phyloP scores from a whole-genome alignment of 2,113 vertebrate species.

The Gasterosteus aculeatus region DNA sequence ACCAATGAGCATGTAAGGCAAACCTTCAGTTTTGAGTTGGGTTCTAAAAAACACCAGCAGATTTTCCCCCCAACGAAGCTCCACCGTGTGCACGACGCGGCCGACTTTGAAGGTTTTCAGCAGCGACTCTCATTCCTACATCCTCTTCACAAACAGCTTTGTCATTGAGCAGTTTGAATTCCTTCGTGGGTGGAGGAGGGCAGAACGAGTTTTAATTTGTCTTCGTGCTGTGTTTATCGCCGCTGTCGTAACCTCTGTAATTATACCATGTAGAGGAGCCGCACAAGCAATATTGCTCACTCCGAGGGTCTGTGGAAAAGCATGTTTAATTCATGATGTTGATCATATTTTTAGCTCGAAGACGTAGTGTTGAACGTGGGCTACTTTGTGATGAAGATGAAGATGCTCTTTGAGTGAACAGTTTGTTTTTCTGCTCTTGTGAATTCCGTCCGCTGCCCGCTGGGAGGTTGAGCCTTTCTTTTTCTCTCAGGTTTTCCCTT shows the following conservation, averaged over 20 bases:
- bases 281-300: conserved; percentile 37
- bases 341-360: conserved; percentile 67
- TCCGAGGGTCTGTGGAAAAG: conserved; percentile 56
- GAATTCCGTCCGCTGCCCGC: conserved; percentile 4
- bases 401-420: conserved; percentile 38
- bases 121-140: conserved; percentile 20
- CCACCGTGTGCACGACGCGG: conserved; percentile 17
- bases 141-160: conserved; percentile 28
- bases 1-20: conserved; percentile 4
- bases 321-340: conserved; percentile 74
- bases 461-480: conserved; percentile 12
- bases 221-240: conserved; percentile 54
- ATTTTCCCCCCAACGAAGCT: conserved; percentile 12
- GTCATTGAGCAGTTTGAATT: conserved; percentile 33
- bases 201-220: conserved; percentile 53
- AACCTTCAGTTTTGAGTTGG: conserved; percentile 9
- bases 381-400: conserved; percentile 62
- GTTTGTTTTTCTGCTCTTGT: conserved; percentile 51
- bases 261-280: conserved; percentile 53
- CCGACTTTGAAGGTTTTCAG: conserved; percentile 24
- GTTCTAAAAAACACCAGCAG: background rate
- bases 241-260: conserved; percentile 57
- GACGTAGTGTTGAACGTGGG: conserved; percentile 52
- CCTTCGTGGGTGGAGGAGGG: conserved; percentile 37
- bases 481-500: background rate